Evolutionary conservation across 1,140 invertebrate genomes (phyloP), one percentile per base, ranked within the genome.

Genomic region (Aphidius ervi): DNA sequence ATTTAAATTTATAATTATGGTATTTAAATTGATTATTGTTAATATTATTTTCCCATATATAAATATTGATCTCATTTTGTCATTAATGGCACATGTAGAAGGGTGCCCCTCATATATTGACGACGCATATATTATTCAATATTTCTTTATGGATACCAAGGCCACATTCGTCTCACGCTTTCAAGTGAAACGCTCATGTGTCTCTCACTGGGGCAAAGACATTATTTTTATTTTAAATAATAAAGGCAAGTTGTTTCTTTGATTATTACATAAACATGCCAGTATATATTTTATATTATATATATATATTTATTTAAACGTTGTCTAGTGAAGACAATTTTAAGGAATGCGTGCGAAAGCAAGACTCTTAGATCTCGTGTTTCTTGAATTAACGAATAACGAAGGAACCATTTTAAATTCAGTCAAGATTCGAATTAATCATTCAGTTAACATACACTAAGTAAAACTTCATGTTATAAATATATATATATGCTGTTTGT

Each of bases 301-400:
- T 16, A 16, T 16, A 16, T 16, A 16, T 16, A 16, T 16, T 16
- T 1, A 16, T 37, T 9, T 41, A 52, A 6, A 31, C 23, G 10
- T 16, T 42, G 39, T n/a, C 9, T 41, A 54, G 9, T 42, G 40
- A 37, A 41, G 52, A 54, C 40, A 10, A 40, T 42, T 41, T n/a
- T 40, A 40, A 9, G 39, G 40, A 54, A 54, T 54, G 52, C 52
- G 52, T 54, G 41, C 40, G 39, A 54, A 54, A 40, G 41, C 39
- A 16, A 54, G 52, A 54, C n/a, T 50, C n/a, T n/a, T n/a, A n/a
- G 54, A 41, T 42, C 58, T 31, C 57, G 58, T 55, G 63, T 57
- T 47, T 60, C 50, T 57, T 54, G 55, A 64, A 64, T 64, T 64
- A 64, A 61, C 47, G 63, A 63, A 58, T 63, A 62, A 59, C 61